Percentiles rank a stretch among this genome's conserved stretches.
These are phyloP conservation scores for Heliconius melpomene DNA, from an alignment of 1,140 invertebrate species.

Conservation along the genomic window DNA sequence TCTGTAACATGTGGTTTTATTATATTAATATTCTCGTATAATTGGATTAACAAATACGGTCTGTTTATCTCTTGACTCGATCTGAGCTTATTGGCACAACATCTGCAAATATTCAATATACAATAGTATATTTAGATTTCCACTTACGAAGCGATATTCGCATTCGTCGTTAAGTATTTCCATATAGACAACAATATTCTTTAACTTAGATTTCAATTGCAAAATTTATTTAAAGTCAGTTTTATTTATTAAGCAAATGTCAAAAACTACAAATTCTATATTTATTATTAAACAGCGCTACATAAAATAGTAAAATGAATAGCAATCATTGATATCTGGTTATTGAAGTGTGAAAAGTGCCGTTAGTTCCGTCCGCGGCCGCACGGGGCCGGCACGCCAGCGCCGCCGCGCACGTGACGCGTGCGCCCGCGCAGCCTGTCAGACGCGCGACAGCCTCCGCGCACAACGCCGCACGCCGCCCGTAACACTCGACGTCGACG, in stretches of 20 bases:
- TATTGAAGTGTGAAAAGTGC: slow-evolving; percentile 60
- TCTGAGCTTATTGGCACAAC: slow-evolving; percentile 28
- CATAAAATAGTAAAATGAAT: neutral
- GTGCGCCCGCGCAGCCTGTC: slow-evolving; percentile 64
- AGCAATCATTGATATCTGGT: slow-evolving; percentile 44
- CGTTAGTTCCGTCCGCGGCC: slow-evolving; percentile 65
- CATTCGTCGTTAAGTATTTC: neutral
- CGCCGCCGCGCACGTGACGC: slow-evolving; percentile 70
- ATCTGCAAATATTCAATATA: slow-evolving; percentile 3
- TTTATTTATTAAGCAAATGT: too few species aligned
- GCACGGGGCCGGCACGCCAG: slow-evolving; percentile 51
- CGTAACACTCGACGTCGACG: slow-evolving; percentile 57
- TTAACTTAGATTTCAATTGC: neutral
- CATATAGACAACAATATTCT: neutral
- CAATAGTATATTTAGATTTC: slow-evolving; percentile 1
- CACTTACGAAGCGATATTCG: neutral
- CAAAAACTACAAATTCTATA: neutral
- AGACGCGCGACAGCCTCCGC: slow-evolving; percentile 72
- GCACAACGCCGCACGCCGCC: slow-evolving; percentile 54
- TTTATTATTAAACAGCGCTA: neutral
- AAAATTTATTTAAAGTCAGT: too few species aligned
- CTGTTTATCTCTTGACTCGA: slow-evolving; percentile 23
- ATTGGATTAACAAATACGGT: slow-evolving; percentile 21
- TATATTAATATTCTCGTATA: slow-evolving; percentile 27
- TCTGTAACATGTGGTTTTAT: neutral